Percentiles rank a stretch among this genome's conserved stretches.
Evolutionary conservation across 2,113 vertebrate species (phyloP).

Genomic region (Symphodus melops): DNA sequence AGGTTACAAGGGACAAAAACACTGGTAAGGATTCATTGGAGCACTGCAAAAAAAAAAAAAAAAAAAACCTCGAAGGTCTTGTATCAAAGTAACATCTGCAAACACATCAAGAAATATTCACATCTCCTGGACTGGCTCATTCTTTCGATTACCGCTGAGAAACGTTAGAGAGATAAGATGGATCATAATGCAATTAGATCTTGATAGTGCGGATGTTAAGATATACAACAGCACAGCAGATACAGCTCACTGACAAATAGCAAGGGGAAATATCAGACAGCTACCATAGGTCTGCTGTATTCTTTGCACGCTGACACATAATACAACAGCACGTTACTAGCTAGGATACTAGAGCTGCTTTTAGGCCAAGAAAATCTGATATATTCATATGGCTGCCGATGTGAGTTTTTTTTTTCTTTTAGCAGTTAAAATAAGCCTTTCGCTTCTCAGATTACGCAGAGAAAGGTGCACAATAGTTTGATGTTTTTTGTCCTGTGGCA

Average conservation of each 20-base stretch:
- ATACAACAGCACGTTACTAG: constrained; percentile 57
- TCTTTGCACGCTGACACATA: constrained; percentile 35
- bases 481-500: no score
- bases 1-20: constrained; percentile 62
- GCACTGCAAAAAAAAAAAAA: constrained; percentile 16
- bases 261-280: constrained; percentile 50
- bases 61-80: constrained; percentile 31
- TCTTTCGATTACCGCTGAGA: constrained; percentile 37
- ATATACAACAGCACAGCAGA: constrained; percentile 57
- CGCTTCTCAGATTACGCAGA: no score
- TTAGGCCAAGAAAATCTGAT: no score
- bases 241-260: constrained; percentile 65
- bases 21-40: constrained; percentile 30
- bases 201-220: constrained; percentile 60
- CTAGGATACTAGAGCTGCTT: not conserved
- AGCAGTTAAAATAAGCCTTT: no score
- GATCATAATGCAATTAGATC: constrained; percentile 58
- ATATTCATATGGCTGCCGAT: no score
- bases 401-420: no score
- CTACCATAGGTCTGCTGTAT: constrained; percentile 59
- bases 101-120: constrained; percentile 53
- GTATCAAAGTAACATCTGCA: constrained; percentile 64
- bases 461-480: no score
- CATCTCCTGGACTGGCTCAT: constrained; percentile 22
- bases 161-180: constrained; percentile 64